Base-by-base conservation (phyloP, 1,140 invertebrate genomes). In the Drosophila repletoides region DNA sequence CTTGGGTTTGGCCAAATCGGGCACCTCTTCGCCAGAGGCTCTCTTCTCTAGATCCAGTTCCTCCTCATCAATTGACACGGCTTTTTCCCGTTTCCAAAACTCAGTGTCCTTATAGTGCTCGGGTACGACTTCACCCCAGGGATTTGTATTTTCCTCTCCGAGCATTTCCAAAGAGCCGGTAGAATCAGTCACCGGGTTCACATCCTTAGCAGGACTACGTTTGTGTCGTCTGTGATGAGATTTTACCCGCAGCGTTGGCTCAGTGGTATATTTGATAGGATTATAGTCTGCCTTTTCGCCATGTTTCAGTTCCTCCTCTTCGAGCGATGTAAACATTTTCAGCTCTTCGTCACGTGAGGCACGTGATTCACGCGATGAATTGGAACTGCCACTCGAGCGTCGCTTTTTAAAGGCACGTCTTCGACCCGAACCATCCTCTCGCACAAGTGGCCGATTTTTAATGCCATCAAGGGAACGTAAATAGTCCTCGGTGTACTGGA, bases 261-360 rank as follows among this genome's bases (percentile, higher is more conserved):
- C 89, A 21, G 69, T 87, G 2, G 69, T 69, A n/a, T 90, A 90
- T 38, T 84, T 84, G 10, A 90, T 89, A 7, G 86, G 88, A 41
- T 83, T 87, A 28, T 89, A 90, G 10, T 89, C 88, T 0, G 68
- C 64, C 15, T 69, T 71, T 5, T 83, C 83, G 31, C 86, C 86
- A 3, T 84, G 75, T 0, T 68, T 56, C 53, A 92, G 91, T 66
- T 93, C 92, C 58, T 91, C 91, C 83, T 93, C 92, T 77, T 93
- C 92, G 48, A 93, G 90, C 31, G 92, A 93, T 45, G 92, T 93
- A 58, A 93, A 93, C 89, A 92, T 92, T 80, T 92, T 92, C 14
- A 93, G 79, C 79, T 93, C 92, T 65, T 93, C 92, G 58, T 93
- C 92, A 12, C 92, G 91, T 33, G 92, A 92, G 49, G 72, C 61